Percentiles rank a stretch among this genome's conserved stretches.
Evolutionary conservation across 2,888 invertebrate genomes (phyloP).

Genomic region (Drosophila anceps): DNA sequence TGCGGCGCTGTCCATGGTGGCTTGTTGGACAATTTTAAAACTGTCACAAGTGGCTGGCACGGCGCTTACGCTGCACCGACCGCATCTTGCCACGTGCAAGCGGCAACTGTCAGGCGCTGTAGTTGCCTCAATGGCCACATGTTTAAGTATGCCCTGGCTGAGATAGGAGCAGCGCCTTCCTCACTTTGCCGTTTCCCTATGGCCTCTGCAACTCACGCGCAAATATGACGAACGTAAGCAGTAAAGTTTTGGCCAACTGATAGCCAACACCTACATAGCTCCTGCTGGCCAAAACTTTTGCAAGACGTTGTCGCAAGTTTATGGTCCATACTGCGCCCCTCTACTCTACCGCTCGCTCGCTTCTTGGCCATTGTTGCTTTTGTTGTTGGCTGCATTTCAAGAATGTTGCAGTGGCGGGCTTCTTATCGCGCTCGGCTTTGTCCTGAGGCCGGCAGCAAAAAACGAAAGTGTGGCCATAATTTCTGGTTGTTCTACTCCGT

Average conservation of each 20-base stretch:
- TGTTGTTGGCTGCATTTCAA: constrained; percentile 73
- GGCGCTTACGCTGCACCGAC: constrained; percentile 6
- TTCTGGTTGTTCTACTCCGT: constrained; percentile 44
- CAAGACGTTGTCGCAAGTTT: constrained; percentile 68
- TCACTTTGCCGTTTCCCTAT: not conserved
- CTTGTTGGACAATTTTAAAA: constrained; percentile 81
- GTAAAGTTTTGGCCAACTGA: constrained; percentile 81
- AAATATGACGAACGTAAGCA: constrained; percentile 82
- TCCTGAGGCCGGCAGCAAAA: constrained; percentile 59
- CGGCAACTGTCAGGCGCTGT: constrained; percentile 41
- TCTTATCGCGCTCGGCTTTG: constrained; percentile 70
- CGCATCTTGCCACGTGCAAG: constrained; percentile 25
- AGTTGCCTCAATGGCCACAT: constrained; percentile 59
- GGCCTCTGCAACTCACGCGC: constrained; percentile 63
- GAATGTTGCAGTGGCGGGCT: constrained; percentile 61
- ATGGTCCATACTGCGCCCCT: constrained; percentile 67
- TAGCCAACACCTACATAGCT: constrained; percentile 64
- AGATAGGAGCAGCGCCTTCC: constrained; percentile 43
- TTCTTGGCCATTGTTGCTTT: constrained; percentile 16
- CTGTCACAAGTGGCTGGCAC: constrained; percentile 75
- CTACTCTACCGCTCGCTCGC: not conserved
- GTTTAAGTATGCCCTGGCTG: constrained; percentile 42
- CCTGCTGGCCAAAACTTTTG: constrained; percentile 71
- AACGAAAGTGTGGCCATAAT: constrained; percentile 81
- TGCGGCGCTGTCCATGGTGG: constrained; percentile 62